Conservation (phyloP, 2,888 invertebrate species). For the Blastobasis adustella region DNA sequence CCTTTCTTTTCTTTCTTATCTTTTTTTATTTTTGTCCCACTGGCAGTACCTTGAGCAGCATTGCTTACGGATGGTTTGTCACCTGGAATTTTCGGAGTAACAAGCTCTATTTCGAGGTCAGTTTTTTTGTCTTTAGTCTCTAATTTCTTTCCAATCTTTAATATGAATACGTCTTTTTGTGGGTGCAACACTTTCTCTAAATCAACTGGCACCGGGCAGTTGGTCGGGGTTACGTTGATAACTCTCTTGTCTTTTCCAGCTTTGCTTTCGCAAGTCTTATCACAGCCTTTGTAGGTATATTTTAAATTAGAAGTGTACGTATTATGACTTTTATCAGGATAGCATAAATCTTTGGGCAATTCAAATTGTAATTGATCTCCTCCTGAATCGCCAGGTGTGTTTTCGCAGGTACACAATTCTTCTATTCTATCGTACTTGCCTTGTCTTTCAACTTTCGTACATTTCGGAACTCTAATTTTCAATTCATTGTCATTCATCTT, state of each 20-base stretch:
- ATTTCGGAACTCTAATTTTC: slow-evolving; percentile 62
- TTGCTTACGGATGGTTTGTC: slow-evolving; percentile 25
- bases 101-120: slow-evolving; percentile 62
- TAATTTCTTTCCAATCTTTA: slow-evolving; percentile 65
- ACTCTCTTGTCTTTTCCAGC: slow-evolving; percentile 37
- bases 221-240: slow-evolving; percentile 57
- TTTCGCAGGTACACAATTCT: slow-evolving; percentile 57
- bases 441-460: slow-evolving; percentile 45
- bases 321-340: slow-evolving; percentile 34
- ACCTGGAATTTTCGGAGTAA: slow-evolving; percentile 53
- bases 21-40: slow-evolving; percentile 27
- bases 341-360: slow-evolving; percentile 41
- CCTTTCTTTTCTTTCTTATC: slow-evolving; percentile 20
- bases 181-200: slow-evolving; percentile 54
- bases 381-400: slow-evolving; percentile 48
- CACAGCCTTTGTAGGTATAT: slow-evolving; percentile 46
- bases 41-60: slow-evolving; percentile 40
- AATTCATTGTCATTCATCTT: slow-evolving; percentile 64
- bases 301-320: slow-evolving; percentile 50
- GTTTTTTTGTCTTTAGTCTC: slow-evolving; percentile 64
- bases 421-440: slow-evolving; percentile 57
- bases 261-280: slow-evolving; percentile 30
- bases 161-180: slow-evolving; percentile 59
- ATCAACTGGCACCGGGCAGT: slow-evolving; percentile 53
- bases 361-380: slow-evolving; percentile 65